Conservation (phyloP, 2,888 invertebrate genomes). For the Ptilodon capucinus region DNA sequence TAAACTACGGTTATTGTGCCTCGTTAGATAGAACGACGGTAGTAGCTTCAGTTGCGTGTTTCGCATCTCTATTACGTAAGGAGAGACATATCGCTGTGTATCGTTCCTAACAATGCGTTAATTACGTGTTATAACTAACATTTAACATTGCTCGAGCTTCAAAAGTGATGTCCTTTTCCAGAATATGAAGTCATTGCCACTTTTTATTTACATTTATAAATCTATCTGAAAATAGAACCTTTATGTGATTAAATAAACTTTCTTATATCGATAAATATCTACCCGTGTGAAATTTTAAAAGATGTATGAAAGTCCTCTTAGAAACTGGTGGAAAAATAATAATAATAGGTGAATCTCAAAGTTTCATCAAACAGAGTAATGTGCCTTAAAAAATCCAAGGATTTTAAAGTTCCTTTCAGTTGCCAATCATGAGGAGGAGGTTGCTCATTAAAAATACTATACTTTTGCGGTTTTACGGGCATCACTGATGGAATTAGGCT, state of each 20-base stretch:
- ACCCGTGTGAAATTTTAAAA: no score
- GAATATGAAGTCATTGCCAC: no score
- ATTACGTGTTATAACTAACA: background rate
- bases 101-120: background rate
- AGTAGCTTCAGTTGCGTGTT: background rate
- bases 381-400: slow-evolving; percentile 28
- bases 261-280: no score
- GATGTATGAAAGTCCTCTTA: no score
- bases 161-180: no score
- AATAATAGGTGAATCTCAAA: no score
- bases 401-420: slow-evolving; percentile 14
- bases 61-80: background rate
- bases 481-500: slow-evolving; percentile 21
- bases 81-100: background rate
- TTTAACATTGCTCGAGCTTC: no score
- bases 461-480: slow-evolving; percentile 16
- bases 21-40: background rate
- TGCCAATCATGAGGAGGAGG: slow-evolving; percentile 24
- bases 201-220: no score
- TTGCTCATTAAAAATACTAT: slow-evolving; percentile 24
- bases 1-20: slow-evolving; percentile 1
- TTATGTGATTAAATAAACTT: no score
- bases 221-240: no score
- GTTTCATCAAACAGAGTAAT: no score
- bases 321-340: no score